Conservation (phyloP, 2,888 invertebrate species). For the Latheticus oryzae region DNA sequence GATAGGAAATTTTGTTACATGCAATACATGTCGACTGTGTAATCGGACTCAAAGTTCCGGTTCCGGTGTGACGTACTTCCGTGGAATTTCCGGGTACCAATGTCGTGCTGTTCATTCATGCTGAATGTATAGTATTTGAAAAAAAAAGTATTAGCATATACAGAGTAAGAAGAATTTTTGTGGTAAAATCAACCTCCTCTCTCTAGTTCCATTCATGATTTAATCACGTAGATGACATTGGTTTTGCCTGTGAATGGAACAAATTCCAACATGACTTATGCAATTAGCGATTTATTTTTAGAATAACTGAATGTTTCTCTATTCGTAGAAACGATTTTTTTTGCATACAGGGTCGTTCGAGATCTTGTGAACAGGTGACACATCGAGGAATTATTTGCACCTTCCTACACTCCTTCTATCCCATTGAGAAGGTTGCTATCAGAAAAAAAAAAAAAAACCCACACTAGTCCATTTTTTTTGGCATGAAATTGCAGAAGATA, state of each 20-base stretch:
- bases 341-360: constrained; percentile 16
- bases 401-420: too few relatives aligned
- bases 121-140: too few relatives aligned
- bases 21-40: constrained; percentile 53
- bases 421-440: too few relatives aligned
- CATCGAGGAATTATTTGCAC: constrained; percentile 8
- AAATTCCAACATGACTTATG: constrained; percentile 49
- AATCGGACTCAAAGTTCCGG: constrained; percentile 54
- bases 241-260: constrained; percentile 54
- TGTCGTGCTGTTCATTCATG: constrained; percentile 48
- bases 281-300: constrained; percentile 49
- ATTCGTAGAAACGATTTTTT: constrained; percentile 18
- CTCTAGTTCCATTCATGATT: constrained; percentile 55
- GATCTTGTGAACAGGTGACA: constrained; percentile 10
- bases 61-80: constrained; percentile 56
- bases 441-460: too few relatives aligned
- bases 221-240: constrained; percentile 54
- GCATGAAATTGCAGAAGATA: too few relatives aligned
- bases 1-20: constrained; percentile 51
- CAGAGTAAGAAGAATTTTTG: too few relatives aligned
- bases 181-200: too few relatives aligned
- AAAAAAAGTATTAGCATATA: too few relatives aligned
- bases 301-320: constrained; percentile 34
- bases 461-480: too few relatives aligned
- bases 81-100: constrained; percentile 54